phyloP scores from a whole-genome alignment of 2,113 vertebrate genomes.

The Rostratula benghalensis region DNA sequence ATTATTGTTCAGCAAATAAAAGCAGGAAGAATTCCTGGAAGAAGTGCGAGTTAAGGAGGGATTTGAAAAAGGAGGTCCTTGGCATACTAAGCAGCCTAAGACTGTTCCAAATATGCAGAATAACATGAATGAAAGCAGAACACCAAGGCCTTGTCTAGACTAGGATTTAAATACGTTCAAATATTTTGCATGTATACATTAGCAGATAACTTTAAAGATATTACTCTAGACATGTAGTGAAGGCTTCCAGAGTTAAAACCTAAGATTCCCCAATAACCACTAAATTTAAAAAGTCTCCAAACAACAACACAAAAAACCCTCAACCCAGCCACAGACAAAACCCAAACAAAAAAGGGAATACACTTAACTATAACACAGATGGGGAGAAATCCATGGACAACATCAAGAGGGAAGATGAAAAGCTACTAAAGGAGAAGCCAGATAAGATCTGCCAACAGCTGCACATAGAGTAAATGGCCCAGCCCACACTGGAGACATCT shows the following conservation, averaged over 20 bases:
- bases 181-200: not conserved
- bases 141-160: not conserved
- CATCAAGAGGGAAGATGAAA: not conserved
- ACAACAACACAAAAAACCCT: no score
- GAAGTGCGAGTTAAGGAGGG: not conserved
- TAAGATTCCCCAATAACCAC: not conserved
- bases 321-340: not conserved
- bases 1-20: not conserved
- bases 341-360: not conserved
- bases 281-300: not conserved
- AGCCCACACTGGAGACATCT: not conserved
- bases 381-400: not conserved
- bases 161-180: not conserved
- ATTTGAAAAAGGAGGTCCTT: not conserved
- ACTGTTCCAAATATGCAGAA: not conserved
- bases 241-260: not conserved
- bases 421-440: not conserved
- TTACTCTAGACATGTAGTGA: rapidly evolving
- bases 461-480: not conserved
- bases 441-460: not conserved
- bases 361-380: not conserved
- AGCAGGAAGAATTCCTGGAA: not conserved
- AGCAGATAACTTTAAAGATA: not conserved
- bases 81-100: not conserved
- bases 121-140: not conserved